Base-by-base conservation (phyloP, 2,113 vertebrate species). In the Tragelaphus strepsiceros region DNA sequence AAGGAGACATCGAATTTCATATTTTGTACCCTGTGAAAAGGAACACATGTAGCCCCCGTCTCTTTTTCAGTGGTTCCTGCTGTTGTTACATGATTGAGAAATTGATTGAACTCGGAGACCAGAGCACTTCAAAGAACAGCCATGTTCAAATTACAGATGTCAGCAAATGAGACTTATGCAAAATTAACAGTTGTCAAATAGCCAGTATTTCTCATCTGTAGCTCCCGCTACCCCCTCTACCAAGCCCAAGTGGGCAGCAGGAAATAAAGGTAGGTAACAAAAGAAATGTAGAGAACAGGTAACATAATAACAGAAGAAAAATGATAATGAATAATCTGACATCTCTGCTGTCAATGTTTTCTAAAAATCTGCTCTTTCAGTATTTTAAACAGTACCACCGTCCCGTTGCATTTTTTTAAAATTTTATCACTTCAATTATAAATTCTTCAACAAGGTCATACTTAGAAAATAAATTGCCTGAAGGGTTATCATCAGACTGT, bases 171-270 rank as follows among this genome's bases (percentile, higher is more conserved):
- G 81, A 88, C 5, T 86, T 67, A 96, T 88, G 9, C 98, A 98
- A 98, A 94, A 98, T 97, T 97, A 98, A 98, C 78, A 90, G 21
- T 1, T 67, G 83, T 96, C 96, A 98, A 87, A 96, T 96, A 93
- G 87, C 32, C 86, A 43, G 93, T 95, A 98, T 17, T 96, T 91
- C 16, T 22, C 88, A 97, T 92, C 51, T 14, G 6, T 16, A 46
- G 35, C 43, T 92, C 81, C 10, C 3, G 28, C 91, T 86, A 49
- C 13, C 17, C 80, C 16, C 0, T 4, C 71, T 78, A 28, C 64
- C 46, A 95, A 95, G 96, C 62, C 19, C 80, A 81, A 59, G 56
- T 53, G 17, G 43, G 30, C 62, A 96, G 59, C 1, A 39, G 96
- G 90, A 21, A 30, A 97, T 85, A 91, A 97, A 95, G 30, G 7